These are phyloP conservation scores for Troilus luridus DNA, from an alignment of 2,888 invertebrate species.

Conservation along the genomic window DNA sequence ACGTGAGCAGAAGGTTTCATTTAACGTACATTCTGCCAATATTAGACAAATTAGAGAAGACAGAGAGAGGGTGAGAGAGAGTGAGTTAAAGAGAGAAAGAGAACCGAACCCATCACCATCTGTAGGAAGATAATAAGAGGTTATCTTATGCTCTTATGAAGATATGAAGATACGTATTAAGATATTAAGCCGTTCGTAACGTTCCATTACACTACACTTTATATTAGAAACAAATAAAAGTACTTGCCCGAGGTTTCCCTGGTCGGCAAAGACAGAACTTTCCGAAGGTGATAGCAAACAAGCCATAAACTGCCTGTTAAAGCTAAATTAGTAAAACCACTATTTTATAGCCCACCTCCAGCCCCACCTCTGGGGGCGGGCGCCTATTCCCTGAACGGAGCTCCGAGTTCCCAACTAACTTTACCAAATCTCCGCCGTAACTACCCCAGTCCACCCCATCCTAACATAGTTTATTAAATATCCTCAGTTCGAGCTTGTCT, in stretches of 20 bases:
- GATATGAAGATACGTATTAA: too few species aligned
- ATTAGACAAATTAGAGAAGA: too few species aligned
- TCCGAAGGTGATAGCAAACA: neutral
- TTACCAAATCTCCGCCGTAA: neutral
- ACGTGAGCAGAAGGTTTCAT: too few species aligned
- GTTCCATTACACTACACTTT: too few species aligned
- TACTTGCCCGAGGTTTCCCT: neutral
- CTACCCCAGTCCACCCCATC: neutral
- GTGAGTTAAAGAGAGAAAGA: too few species aligned
- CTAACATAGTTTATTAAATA: constrained; percentile 25
- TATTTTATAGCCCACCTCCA: constrained; percentile 3
- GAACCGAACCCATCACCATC: too few species aligned
- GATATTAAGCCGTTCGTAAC: too few species aligned
- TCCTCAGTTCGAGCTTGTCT: neutral
- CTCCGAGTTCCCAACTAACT: constrained; percentile 26
- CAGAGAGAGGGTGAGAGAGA: too few species aligned
- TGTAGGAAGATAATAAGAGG: too few species aligned
- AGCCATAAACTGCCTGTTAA: constrained; percentile 33
- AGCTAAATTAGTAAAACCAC: constrained; percentile 30
- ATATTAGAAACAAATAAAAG: neutral
- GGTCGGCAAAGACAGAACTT: neutral
- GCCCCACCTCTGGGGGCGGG: neutral
- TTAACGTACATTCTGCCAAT: too few species aligned
- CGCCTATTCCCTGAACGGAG: constrained; percentile 16
- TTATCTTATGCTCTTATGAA: too few species aligned